Conservation (phyloP, 2,113 vertebrate genomes). For the Grammomys dolichurus region DNA sequence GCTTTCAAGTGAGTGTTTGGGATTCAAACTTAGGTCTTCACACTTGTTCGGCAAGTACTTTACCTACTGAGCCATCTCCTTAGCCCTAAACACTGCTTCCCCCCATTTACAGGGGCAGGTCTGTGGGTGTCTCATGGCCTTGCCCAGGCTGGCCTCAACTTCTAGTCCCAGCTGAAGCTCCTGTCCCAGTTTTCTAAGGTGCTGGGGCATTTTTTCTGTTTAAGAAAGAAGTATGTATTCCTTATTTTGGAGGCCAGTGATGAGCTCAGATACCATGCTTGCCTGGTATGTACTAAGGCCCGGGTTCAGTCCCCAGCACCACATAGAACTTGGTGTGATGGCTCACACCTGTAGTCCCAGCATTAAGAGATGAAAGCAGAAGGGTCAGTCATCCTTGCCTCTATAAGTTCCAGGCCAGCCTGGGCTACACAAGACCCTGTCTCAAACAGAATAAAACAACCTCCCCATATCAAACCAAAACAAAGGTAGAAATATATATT, state of each 20-base stretch:
- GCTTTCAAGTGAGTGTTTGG: background rate
- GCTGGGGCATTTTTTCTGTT: background rate
- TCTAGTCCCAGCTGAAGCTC: background rate
- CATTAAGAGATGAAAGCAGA: background rate
- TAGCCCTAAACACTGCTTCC: background rate
- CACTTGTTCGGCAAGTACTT: background rate
- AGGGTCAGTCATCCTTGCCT: no score
- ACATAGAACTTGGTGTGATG: no score
- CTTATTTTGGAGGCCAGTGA: background rate
- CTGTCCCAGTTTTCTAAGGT: background rate
- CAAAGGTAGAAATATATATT: background rate
- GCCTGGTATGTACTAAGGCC: background rate
- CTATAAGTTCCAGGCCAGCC: background rate
- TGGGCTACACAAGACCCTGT: background rate
- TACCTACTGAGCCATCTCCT: background rate
- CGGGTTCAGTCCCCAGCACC: background rate
- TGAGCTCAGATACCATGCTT: background rate
- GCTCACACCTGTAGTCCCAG: background rate
- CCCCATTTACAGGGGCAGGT: background rate
- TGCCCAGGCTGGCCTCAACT: background rate
- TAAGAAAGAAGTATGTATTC: background rate
- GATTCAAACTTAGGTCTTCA: background rate
- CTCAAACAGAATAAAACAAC: background rate
- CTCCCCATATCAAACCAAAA: background rate
- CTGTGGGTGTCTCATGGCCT: background rate